A percentile compares a stretch with the other conserved stretches of the same genome.
Conservation (phyloP, 92 coral and sea anemone species). For the Phenganax subtilis region DNA sequence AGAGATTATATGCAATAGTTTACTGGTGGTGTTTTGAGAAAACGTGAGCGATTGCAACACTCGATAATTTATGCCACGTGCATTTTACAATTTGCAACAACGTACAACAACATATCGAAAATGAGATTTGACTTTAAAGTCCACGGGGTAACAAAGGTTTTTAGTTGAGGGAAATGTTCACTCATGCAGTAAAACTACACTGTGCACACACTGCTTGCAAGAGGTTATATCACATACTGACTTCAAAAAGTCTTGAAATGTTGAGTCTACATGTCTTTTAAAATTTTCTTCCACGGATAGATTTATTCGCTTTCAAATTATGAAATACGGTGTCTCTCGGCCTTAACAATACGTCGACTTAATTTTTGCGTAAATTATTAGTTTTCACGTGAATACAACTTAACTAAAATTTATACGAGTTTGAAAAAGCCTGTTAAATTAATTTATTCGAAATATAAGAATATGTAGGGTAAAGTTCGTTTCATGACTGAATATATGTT, state of each 20-base stretch:
- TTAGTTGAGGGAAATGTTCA: too few relatives aligned
- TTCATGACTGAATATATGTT: too few relatives aligned
- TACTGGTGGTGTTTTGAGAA: conserved; percentile 23
- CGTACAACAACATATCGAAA: neutral
- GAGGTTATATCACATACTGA: neutral
- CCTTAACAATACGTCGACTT: neutral
- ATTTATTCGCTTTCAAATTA: neutral
- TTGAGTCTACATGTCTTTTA: neutral
- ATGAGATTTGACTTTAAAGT: neutral
- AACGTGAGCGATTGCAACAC: neutral
- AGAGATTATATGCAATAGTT: neutral
- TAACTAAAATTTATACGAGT: too few relatives aligned
- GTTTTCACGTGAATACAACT: too few relatives aligned
- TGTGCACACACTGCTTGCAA: neutral
- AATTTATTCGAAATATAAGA: too few relatives aligned
- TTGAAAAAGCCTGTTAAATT: too few relatives aligned
- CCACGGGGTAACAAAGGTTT: too few relatives aligned
- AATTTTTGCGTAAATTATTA: neutral
- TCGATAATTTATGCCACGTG: conserved; percentile 33
- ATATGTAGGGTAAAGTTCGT: too few relatives aligned
- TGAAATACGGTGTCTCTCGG: neutral
- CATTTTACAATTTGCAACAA: neutral
- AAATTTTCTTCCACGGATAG: neutral
- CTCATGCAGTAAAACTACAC: neutral
- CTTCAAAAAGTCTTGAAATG: neutral